phyloP scores from a whole-genome alignment of 2,113 vertebrate species.

The Brachirus orientalis region DNA sequence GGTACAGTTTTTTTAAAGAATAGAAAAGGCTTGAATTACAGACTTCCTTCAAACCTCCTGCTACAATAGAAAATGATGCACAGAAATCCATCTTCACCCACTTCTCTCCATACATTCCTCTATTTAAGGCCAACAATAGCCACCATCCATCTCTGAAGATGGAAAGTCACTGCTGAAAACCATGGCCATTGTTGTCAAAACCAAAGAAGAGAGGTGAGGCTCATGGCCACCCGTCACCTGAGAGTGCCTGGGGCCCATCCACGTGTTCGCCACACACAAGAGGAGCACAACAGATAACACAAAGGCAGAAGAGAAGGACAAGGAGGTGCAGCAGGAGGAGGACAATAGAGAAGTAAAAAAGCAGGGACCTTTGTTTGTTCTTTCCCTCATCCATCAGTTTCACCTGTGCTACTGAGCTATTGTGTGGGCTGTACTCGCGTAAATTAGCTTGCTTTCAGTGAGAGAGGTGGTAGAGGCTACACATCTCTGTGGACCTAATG shows the following conservation, averaged over 20 bases:
- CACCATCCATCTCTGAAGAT: constrained; percentile 50
- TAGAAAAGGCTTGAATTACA: neutral
- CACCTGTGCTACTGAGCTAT: constrained; percentile 28
- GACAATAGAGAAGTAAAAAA: constrained; percentile 36
- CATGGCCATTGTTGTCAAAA: constrained; percentile 66
- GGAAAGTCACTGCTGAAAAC: constrained; percentile 47
- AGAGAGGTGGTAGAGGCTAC: constrained; percentile 4
- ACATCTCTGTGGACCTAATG: constrained; percentile 1
- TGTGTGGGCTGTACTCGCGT: constrained; percentile 11
- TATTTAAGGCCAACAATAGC: constrained; percentile 51
- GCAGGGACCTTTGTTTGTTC: constrained; percentile 35
- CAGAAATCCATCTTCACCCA: constrained; percentile 49
- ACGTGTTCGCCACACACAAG: constrained; percentile 52
- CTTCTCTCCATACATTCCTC: constrained; percentile 43
- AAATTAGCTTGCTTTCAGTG: constrained; percentile 22
- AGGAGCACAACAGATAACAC: constrained; percentile 58
- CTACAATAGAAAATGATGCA: constrained; percentile 35
- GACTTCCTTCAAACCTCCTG: constrained; percentile 2
- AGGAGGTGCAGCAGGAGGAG: constrained; percentile 25
- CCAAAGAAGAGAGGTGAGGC: constrained; percentile 68
- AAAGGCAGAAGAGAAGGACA: constrained; percentile 51
- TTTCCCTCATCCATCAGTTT: constrained; percentile 50
- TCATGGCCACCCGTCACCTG: constrained; percentile 66
- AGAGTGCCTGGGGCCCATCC: constrained; percentile 57
- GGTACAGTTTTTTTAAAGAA: neutral